Conservation (phyloP, 2,797 vertebrate species). For the Acanthornis magna region DNA sequence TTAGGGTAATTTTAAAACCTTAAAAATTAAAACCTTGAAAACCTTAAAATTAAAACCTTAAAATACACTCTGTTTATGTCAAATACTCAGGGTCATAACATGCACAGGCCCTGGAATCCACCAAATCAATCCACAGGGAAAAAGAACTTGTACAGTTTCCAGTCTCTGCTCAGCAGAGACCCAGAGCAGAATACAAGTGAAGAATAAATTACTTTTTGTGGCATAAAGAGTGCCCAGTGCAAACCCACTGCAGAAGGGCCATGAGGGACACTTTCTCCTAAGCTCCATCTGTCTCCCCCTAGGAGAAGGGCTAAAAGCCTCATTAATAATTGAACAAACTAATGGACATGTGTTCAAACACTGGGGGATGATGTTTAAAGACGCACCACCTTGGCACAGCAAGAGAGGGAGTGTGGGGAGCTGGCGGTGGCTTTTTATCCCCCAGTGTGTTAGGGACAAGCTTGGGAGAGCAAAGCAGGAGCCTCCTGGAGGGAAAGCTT, state of each 20-base stretch:
- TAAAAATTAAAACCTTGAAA: no score
- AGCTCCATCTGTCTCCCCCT: constrained; percentile 18
- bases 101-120: background rate
- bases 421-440: background rate
- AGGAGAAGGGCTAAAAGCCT: constrained; percentile 64
- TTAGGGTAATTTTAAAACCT: background rate
- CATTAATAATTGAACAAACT: constrained; percentile 71
- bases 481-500: background rate
- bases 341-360: constrained; percentile 61
- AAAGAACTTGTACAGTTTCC: background rate
- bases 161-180: background rate
- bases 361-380: background rate
- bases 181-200: background rate
- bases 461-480: background rate
- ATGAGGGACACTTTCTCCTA: background rate
- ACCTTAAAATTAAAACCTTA: no score
- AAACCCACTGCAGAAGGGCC: background rate
- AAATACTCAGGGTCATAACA: background rate
- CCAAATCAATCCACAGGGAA: background rate
- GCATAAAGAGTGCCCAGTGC: background rate
- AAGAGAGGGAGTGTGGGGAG: background rate
- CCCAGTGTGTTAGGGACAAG: background rate
- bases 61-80: background rate
- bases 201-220: constrained; percentile 1
- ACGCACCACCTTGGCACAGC: background rate